Conservation (phyloP, 2,113 vertebrate species). For the Microtus oregoni region DNA sequence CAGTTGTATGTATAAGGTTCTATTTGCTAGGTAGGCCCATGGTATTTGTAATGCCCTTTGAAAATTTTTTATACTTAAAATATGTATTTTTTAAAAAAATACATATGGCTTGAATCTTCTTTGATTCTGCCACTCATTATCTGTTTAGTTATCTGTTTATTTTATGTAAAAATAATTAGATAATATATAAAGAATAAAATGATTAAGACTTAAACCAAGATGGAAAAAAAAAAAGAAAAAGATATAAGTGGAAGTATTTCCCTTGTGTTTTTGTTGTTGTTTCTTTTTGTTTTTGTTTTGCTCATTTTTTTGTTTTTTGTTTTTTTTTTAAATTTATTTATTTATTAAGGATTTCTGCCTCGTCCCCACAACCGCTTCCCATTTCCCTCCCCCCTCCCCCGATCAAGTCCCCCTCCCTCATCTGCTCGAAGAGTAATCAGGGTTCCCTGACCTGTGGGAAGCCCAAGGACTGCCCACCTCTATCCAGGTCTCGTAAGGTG, state of each 20-base stretch:
- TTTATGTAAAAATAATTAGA: slow-evolving; percentile 41
- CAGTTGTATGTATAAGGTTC: neutral
- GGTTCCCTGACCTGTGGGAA: too few species aligned
- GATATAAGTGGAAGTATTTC: neutral
- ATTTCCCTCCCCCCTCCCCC: too few species aligned
- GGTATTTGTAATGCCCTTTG: neutral
- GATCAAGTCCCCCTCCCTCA: too few species aligned
- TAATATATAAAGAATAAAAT: neutral
- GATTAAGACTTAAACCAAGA: neutral
- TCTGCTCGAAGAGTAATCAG: too few species aligned
- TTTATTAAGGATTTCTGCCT: too few species aligned
- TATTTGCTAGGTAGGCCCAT: neutral
- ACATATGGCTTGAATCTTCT: neutral
- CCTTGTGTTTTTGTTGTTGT: neutral
- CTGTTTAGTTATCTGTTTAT: neutral
- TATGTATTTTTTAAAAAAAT: neutral
- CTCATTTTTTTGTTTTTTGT: neutral
- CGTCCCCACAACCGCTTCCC: too few species aligned
- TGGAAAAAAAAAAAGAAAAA: neutral
- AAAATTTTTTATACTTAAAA: neutral
- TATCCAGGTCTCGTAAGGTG: too few species aligned
- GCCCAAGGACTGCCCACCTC: too few species aligned
- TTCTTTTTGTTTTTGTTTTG: neutral
- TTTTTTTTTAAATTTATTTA: too few species aligned
- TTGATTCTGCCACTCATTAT: neutral